Conservation (phyloP, 2,797 vertebrate species). For the Scarus forsteni region DNA sequence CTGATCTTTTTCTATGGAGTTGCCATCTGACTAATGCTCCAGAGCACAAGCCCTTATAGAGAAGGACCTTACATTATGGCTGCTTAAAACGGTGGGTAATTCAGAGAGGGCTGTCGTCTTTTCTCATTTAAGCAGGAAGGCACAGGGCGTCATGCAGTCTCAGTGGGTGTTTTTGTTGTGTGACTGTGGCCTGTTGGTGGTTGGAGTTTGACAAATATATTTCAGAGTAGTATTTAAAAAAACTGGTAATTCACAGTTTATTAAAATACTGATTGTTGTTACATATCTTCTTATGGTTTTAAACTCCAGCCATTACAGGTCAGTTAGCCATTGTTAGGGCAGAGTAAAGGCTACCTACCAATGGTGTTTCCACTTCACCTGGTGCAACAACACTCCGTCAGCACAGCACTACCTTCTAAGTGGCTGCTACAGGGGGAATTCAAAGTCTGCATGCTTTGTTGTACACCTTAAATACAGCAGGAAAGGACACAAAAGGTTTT, state of each 20-base stretch:
- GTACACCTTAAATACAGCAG: conserved; percentile 48
- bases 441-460: conserved; percentile 65
- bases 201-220: conserved; percentile 55
- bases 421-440: conserved; percentile 49
- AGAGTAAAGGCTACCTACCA: conserved; percentile 58
- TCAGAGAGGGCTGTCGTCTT: conserved; percentile 34
- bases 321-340: conserved; percentile 62
- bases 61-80: conserved; percentile 52
- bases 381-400: conserved; percentile 61
- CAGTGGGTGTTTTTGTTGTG: conserved; percentile 64
- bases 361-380: conserved; percentile 63
- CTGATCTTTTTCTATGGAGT: conserved; percentile 72
- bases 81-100: conserved; percentile 50
- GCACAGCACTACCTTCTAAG: conserved; percentile 45
- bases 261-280: too few relatives aligned
- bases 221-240: neutral
- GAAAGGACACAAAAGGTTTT: conserved; percentile 59
- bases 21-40: conserved; percentile 57
- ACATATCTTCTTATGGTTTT: neutral
- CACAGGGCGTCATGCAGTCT: conserved; percentile 57
- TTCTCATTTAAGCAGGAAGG: conserved; percentile 61
- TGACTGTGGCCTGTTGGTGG: conserved; percentile 56
- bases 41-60: conserved; percentile 35
- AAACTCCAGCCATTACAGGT: conserved; percentile 64
- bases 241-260: neutral